Evolutionary conservation across 2,888 invertebrate genomes (phyloP).

Genomic region (Zygogramma bicolorata): DNA sequence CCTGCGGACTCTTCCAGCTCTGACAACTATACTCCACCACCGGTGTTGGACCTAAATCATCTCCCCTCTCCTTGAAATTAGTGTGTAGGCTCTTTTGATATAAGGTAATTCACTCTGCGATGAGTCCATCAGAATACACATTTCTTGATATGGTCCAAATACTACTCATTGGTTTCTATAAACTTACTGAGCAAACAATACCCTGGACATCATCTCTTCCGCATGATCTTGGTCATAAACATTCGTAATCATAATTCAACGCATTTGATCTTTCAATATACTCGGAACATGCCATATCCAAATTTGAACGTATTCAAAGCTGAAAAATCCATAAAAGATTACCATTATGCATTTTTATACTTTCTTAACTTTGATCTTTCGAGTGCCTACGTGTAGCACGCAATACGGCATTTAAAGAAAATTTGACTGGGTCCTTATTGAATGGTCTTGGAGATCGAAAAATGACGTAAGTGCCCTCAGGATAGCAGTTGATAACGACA

Average conservation of each 20-base stretch:
- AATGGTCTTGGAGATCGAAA: not conserved
- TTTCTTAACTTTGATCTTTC: slow-evolving; percentile 35
- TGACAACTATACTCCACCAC: too few species aligned
- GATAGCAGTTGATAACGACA: too few species aligned
- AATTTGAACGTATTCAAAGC: slow-evolving; percentile 47
- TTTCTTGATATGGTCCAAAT: too few species aligned
- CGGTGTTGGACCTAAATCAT: too few species aligned
- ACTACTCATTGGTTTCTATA: too few species aligned
- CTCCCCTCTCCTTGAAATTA: too few species aligned
- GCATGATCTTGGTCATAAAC: not conserved
- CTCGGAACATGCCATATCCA: slow-evolving; percentile 43
- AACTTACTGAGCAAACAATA: too few species aligned
- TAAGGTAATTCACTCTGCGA: too few species aligned
- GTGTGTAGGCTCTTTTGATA: too few species aligned
- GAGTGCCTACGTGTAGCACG: slow-evolving; percentile 43
- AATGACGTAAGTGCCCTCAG: not conserved
- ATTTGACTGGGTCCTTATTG: not conserved
- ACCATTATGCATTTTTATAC: slow-evolving; percentile 36
- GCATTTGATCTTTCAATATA: slow-evolving; percentile 21
- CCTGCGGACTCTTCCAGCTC: too few species aligned
- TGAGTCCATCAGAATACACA: too few species aligned
- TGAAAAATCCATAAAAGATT: slow-evolving; percentile 36
- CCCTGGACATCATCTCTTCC: not conserved
- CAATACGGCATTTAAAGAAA: slow-evolving; percentile 39
- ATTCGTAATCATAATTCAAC: not conserved